Percentiles rank a stretch among this genome's conserved stretches.
These are phyloP conservation scores for Pseudolaguvia tuberculata DNA, from an alignment of 2,113 vertebrate species.

Conservation along the genomic window DNA sequence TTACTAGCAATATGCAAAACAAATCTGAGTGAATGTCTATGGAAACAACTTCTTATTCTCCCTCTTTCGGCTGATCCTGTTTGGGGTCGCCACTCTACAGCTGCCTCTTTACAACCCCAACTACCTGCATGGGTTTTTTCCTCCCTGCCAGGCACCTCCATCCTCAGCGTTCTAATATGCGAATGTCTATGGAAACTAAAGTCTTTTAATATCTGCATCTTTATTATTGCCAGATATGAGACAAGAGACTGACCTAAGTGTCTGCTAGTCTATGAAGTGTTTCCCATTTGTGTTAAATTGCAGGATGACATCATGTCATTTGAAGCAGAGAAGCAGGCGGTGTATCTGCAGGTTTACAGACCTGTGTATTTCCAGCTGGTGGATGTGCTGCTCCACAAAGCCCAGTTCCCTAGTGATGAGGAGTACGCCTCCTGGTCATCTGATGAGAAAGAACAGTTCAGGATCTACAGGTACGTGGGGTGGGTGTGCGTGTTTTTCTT, in stretches of 20 bases:
- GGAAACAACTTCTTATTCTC: too few relatives aligned
- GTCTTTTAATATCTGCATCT: too few relatives aligned
- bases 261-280: too few relatives aligned
- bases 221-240: too few relatives aligned
- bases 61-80: too few relatives aligned
- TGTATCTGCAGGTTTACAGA: constrained; percentile 96
- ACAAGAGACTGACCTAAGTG: too few relatives aligned
- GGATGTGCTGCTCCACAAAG: constrained; percentile 95
- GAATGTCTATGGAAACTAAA: background rate
- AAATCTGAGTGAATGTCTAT: background rate
- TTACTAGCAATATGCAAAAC: background rate
- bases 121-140: too few relatives aligned
- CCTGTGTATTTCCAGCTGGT: constrained; percentile 98
- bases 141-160: too few relatives aligned
- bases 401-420: constrained; percentile 91
- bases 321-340: constrained; percentile 86
- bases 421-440: constrained; percentile 96
- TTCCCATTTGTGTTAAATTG: constrained; percentile 13
- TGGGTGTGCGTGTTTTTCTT: background rate
- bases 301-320: constrained; percentile 98
- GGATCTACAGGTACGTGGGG: constrained; percentile 87
- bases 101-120: too few relatives aligned
- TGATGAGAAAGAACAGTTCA: constrained; percentile 97
- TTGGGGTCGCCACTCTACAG: too few relatives aligned
- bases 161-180: too few relatives aligned